Evolutionary conservation across 2,113 vertebrate genomes (phyloP), one percentile per base, ranked within the genome.

Genomic region (Leiothrix lutea): DNA sequence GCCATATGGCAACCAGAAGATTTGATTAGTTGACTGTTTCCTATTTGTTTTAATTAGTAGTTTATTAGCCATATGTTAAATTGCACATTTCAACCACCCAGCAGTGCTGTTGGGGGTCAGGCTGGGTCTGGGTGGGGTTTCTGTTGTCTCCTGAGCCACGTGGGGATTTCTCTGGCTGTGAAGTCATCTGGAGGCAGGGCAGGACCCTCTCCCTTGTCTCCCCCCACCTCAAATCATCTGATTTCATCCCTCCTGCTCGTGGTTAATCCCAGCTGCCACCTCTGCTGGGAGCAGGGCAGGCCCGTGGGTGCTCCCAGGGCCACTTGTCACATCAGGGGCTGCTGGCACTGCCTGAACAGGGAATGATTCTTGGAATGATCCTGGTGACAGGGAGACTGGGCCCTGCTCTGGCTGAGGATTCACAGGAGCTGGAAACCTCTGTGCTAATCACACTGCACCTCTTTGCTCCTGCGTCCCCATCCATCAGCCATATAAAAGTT

Each of bases 11-110:
- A 95, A 47, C 71, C 35, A 77, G 62, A 77, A 88, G 92, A 94
- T 93, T 57, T 86, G 88, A 94, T 92, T 94, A 92, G 94, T 94
- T 94, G 95, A 96, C 95, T 96, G 79, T 86, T 97, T 96, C 92
- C 88, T 94, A 93, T 96, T 97, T 96, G 82, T 94, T 97, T 96
- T 88, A 96, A 97, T 95, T 93, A 95, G 95, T 35, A 80, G 54
- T 95, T 96, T 90, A 97, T 95, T 95, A 96, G 92, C 94, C 95
- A 88, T 95, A 93, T 94, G 96, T 86, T 92, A 80, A 96, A 96
- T 80, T 92, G 95, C 91, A 92, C 93, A 75, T 92, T 95, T 82
- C 91, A 78, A 38, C 80, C 67, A 9, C 70, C 78, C 75, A 19
- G 77, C 80, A 56, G 56, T 2, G 31, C 72, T 86, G 9, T 6